Percentiles rank a stretch among this genome's conserved stretches.
Evolutionary conservation across 2,113 vertebrate species (phyloP).

Genomic region (Naja naja): DNA sequence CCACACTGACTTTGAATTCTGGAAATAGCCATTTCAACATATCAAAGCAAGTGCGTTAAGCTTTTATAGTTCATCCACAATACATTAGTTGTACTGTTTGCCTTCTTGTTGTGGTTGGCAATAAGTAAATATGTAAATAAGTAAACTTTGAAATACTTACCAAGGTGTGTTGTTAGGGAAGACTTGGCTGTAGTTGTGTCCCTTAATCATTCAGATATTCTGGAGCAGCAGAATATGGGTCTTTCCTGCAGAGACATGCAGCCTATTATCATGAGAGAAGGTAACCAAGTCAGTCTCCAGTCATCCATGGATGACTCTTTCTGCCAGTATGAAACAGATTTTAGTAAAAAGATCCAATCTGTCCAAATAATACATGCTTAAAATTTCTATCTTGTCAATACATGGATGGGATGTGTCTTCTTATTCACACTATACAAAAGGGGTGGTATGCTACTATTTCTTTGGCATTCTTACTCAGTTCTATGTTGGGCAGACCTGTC

Average conservation of each 20-base stretch:
- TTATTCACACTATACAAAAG: neutral
- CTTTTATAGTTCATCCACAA: neutral
- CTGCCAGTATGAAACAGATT: neutral
- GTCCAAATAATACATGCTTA: neutral
- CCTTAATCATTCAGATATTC: neutral
- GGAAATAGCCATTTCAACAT: neutral
- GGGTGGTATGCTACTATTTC: neutral
- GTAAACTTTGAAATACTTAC: neutral
- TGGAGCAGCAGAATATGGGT: neutral
- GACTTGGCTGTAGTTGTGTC: neutral
- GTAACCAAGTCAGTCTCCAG: neutral
- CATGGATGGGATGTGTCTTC: neutral
- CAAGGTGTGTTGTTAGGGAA: neutral
- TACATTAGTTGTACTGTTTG: neutral
- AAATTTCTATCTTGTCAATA: neutral
- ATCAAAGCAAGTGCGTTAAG: neutral
- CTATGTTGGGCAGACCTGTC: accelerated
- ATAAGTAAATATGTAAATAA: too few relatives aligned
- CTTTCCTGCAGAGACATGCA: neutral
- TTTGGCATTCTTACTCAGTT: neutral
- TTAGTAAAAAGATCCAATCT: neutral
- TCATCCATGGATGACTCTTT: neutral
- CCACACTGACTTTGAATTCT: neutral
- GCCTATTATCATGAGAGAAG: neutral
- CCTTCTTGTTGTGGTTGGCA: neutral